Base-by-base conservation (phyloP, 92 coral and sea anemone genomes). In the Siderastrea siderea region DNA sequence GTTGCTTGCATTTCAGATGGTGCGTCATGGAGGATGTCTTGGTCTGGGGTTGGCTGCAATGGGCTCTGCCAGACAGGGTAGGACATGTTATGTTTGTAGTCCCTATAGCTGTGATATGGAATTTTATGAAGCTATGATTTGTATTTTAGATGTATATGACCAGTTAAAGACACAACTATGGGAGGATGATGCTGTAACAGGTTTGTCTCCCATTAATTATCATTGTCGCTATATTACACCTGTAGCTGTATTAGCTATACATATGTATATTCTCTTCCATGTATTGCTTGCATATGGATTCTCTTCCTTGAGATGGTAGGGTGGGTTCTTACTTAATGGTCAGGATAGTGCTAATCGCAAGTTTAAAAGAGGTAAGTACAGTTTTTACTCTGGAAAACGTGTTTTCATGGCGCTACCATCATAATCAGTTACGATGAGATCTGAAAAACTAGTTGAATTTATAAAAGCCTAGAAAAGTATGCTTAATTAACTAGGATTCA, bases 141-240 rank as follows among this genome's bases (percentile, higher is more conserved):
- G 38, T 47, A 12, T 47, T 72, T 45, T 90, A 96, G 99, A 96
- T 96, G 98, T 95, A 14, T 97, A 97, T 93, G 96, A 95, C 73
- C 96, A 97, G 86, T 71, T 97, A 72, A 97, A 95, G 81, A 89
- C 86, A 74, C 93, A 95, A 54, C 88, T 97, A 47, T 95, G 94
- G 81, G 98, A 95, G 49, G 99, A 97, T 84, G 99, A 97, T 84
- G 99, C 99, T 53, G 97, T 97, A 7, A 97, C 99, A 82, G 99
- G 99, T 96, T 76, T 74, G 93, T 79, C 50, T 64, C 82, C 38
- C 38, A 8, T 14, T 47, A 16, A 2, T 44, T 2, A 13, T 1
- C 13, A 0, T 4, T 61, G 5, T 61, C 7, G 13, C 13, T 58
- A 12, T 10, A 58, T 6, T 10, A 12, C 62, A 58, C 62, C 10